Percentiles rank a stretch among this genome's conserved stretches.
These are phyloP conservation scores for Ochropleura plecta DNA, from an alignment of 2,888 invertebrate genomes.

Conservation along the genomic window DNA sequence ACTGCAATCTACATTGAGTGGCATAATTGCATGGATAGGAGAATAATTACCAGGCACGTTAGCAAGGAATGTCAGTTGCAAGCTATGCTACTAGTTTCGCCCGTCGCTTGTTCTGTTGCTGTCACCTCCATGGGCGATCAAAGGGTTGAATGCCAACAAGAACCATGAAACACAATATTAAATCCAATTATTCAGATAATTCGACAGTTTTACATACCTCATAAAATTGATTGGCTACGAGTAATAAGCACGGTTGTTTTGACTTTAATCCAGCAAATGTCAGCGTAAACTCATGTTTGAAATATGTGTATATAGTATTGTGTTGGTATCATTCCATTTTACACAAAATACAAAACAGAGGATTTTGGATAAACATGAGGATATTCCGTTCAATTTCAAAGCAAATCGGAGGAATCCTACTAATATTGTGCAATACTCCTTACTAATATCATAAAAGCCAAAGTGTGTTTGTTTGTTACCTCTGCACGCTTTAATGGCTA, in stretches of 20 bases:
- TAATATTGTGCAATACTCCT: no score
- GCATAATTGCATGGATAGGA: background rate
- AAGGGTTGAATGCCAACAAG: conserved; percentile 14
- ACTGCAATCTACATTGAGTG: conserved; percentile 11
- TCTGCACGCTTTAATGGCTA: no score
- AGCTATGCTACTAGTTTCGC: background rate
- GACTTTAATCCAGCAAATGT: background rate
- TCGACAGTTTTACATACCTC: background rate
- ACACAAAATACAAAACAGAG: background rate
- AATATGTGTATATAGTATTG: background rate
- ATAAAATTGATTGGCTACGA: background rate
- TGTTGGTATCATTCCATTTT: background rate
- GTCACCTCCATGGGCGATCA: background rate
- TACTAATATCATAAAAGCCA: no score
- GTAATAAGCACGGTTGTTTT: background rate
- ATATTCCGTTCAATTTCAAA: conserved; percentile 16
- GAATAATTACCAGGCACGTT: conserved; percentile 25
- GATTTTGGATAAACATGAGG: background rate
- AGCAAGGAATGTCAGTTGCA: conserved; percentile 31
- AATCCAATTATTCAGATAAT: background rate
- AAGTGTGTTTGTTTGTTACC: no score
- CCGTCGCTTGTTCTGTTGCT: conserved; percentile 14
- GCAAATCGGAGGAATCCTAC: conserved; percentile 6
- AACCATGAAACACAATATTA: background rate
- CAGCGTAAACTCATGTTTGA: background rate